A percentile compares a stretch with the other conserved stretches of the same genome.
Evolutionary conservation across 2,113 vertebrate genomes (phyloP).

Genomic region (Brachyhypopomus gauderio): DNA sequence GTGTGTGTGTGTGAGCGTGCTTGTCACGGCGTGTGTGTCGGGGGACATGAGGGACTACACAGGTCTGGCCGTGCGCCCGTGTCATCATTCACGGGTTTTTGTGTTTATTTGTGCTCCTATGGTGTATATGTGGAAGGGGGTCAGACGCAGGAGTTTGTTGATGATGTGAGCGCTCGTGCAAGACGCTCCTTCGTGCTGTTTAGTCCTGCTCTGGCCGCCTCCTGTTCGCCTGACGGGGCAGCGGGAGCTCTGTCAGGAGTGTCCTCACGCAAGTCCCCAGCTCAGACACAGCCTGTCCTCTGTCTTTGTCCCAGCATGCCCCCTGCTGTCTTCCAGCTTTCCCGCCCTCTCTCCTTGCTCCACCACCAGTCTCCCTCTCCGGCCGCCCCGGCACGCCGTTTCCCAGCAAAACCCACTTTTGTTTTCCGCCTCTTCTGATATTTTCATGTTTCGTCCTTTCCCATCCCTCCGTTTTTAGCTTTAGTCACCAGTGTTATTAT

Average conservation of each 20-base stretch:
- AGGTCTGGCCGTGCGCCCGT: background rate
- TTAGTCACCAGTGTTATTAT: constrained; percentile 54
- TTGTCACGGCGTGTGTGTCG: background rate
- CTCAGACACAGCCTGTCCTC: background rate
- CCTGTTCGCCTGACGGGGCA: background rate
- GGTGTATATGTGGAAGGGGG: constrained; percentile 11
- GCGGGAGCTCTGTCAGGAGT: constrained; percentile 18
- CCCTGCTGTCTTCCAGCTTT: background rate
- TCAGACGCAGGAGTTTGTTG: constrained; percentile 18
- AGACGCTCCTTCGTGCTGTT: constrained; percentile 39
- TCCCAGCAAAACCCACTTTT: constrained; percentile 17
- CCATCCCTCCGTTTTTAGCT: constrained; percentile 44
- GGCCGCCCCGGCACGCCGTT: background rate
- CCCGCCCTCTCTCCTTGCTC: background rate
- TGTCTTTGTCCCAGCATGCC: background rate
- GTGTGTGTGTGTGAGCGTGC: background rate
- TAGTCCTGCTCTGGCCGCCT: constrained; percentile 18
- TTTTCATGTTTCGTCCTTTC: constrained; percentile 33
- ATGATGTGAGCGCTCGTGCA: constrained; percentile 27
- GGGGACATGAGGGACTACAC: too few species aligned
- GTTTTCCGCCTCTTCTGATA: constrained; percentile 33
- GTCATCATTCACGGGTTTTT: constrained; percentile 7
- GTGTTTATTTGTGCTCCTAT: constrained; percentile 26
- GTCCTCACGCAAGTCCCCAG: constrained; percentile 45
- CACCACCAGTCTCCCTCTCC: background rate